phyloP scores from a whole-genome alignment of 2,113 vertebrate genomes.

The Coturnix japonica region DNA sequence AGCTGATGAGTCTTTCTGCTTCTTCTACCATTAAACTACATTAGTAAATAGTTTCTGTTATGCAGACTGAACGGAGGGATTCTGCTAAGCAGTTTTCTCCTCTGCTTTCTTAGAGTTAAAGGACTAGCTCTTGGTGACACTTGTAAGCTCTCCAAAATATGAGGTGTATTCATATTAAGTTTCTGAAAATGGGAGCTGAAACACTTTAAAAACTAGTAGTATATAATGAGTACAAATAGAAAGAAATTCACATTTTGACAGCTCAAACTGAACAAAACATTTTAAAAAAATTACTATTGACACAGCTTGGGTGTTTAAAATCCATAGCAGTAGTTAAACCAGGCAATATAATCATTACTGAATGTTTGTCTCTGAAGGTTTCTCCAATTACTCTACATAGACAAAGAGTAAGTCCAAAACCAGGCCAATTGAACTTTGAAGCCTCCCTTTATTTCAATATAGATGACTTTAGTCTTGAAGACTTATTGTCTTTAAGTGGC shows the following conservation, averaged over 20 bases:
- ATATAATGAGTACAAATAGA: background rate
- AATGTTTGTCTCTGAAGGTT: background rate
- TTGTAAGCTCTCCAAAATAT: background rate
- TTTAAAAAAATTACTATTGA: background rate
- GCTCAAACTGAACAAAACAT: background rate
- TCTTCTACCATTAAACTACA: background rate
- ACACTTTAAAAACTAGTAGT: background rate
- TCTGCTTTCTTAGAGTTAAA: background rate
- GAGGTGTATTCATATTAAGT: background rate
- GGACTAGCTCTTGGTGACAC: background rate
- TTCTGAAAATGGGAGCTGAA: background rate
- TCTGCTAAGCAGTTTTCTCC: background rate
- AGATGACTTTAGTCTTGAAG: background rate
- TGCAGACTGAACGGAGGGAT: background rate
- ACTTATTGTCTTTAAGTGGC: background rate
- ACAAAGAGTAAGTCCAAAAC: background rate
- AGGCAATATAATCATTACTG: background rate
- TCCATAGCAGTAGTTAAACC: background rate
- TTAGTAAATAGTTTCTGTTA: background rate
- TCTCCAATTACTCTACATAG: background rate
- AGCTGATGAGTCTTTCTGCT: background rate
- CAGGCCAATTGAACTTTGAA: background rate
- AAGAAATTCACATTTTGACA: background rate
- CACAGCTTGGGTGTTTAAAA: background rate
- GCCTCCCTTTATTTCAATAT: constrained; percentile 11